Evolutionary conservation across 1,140 invertebrate genomes (phyloP).

Genomic region (Pseudomyrmex sp.): DNA sequence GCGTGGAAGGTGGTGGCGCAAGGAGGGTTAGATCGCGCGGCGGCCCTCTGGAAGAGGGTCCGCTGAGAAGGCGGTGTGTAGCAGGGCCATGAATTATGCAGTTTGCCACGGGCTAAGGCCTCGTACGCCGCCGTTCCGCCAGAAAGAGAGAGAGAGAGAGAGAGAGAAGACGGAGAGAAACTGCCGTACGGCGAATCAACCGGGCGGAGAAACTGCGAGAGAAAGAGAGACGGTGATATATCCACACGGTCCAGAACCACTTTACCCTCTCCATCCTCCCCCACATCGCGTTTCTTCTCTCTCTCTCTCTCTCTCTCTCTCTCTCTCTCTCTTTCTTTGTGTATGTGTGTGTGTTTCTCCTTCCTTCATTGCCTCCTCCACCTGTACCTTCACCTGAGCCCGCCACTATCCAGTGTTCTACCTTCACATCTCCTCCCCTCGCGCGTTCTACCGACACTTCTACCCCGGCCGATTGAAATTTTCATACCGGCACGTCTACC

Average conservation of each 20-base stretch:
- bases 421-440: conserved; percentile 50
- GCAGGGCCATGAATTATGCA: conserved; percentile 83
- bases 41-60: conserved; percentile 62
- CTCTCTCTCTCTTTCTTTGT: no score
- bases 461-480: conserved; percentile 79
- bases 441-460: conserved; percentile 66
- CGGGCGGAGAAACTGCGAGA: conserved; percentile 33
- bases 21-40: conserved; percentile 48
- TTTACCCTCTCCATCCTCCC: conserved; percentile 67
- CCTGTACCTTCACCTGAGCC: conserved; percentile 62
- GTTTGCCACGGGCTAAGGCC: conserved; percentile 79
- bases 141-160: conserved; percentile 62
- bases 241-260: conserved; percentile 69
- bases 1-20: conserved; percentile 46
- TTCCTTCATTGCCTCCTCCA: conserved; percentile 57
- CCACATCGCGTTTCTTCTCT: conserved; percentile 55
- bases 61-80: conserved; percentile 74
- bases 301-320: background rate
- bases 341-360: background rate
- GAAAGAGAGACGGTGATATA: conserved; percentile 43
- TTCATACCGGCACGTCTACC: conserved; percentile 81
- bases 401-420: conserved; percentile 56
- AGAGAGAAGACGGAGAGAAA: conserved; percentile 13
- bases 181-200: conserved; percentile 58
- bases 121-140: conserved; percentile 57